These are phyloP conservation scores for Coregonus suidteri DNA, from an alignment of 2,797 vertebrate genomes.

Conservation along the genomic window DNA sequence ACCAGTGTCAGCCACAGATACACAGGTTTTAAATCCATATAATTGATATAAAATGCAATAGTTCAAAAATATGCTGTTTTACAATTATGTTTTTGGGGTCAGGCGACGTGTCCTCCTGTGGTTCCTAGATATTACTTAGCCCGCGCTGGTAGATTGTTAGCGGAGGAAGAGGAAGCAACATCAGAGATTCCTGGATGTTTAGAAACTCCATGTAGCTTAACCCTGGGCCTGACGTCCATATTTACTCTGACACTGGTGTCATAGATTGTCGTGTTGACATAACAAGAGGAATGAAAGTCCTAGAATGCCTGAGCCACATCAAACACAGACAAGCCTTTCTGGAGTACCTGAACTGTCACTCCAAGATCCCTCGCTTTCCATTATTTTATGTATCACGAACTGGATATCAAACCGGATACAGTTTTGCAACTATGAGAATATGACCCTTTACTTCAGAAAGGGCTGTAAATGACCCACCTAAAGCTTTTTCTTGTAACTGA, in stretches of 20 bases:
- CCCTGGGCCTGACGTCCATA: not conserved
- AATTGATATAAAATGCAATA: too few relatives aligned
- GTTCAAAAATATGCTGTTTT: too few relatives aligned
- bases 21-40: too few relatives aligned
- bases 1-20: too few relatives aligned
- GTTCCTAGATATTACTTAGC: constrained; percentile 19
- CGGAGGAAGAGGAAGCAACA: not conserved
- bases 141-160: not conserved
- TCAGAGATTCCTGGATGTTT: constrained; percentile 33
- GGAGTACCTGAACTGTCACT: not conserved
- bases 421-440: not conserved
- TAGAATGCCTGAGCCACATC: constrained; percentile 5
- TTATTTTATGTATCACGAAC: not conserved
- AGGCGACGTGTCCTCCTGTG: too few relatives aligned
- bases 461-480: not conserved
- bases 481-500: not conserved
- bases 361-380: not conserved
- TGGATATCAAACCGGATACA: not conserved
- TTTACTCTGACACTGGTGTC: not conserved
- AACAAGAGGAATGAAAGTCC: constrained; percentile 2
- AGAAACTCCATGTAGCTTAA: constrained; percentile 33
- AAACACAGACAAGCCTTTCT: not conserved
- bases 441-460: not conserved
- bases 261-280: not conserved
- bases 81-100: too few relatives aligned